Percentiles rank a stretch among this genome's conserved stretches.
Evolutionary conservation across 2,888 invertebrate genomes (phyloP).

Genomic region (Dolomedes plantarius): DNA sequence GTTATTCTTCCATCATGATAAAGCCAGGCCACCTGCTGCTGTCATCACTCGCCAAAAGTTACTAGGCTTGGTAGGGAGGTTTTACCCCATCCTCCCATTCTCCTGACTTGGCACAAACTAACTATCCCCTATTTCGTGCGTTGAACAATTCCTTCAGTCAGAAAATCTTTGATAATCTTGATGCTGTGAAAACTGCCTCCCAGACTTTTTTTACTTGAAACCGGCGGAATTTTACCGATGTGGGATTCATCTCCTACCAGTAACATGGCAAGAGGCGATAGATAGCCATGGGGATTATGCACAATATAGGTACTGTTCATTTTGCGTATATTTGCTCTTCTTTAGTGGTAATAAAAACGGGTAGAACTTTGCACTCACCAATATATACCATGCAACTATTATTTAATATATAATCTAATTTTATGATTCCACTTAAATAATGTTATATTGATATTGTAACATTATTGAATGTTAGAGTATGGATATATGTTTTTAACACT

Average conservation of each 20-base stretch:
- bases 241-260: background rate
- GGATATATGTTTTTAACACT: too few relatives aligned
- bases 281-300: background rate
- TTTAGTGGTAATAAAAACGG: background rate
- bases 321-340: background rate
- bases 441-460: too few relatives aligned
- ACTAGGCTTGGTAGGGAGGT: background rate
- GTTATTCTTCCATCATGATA: too few relatives aligned
- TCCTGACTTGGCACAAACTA: too few relatives aligned
- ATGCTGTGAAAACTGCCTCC: background rate
- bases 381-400: too few relatives aligned
- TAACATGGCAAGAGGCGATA: background rate
- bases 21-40: background rate
- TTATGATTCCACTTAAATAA: too few relatives aligned
- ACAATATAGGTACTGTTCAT: conserved; percentile 3
- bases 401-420: too few relatives aligned
- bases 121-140: background rate
- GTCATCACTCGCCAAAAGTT: background rate
- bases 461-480: too few relatives aligned
- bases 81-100: too few relatives aligned
- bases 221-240: background rate
- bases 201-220: background rate
- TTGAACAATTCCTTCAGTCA: background rate
- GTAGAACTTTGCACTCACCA: background rate
- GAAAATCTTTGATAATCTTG: background rate